Evolutionary conservation across 1,140 invertebrate genomes (phyloP).

Genomic region (Papilio polyxenes): DNA sequence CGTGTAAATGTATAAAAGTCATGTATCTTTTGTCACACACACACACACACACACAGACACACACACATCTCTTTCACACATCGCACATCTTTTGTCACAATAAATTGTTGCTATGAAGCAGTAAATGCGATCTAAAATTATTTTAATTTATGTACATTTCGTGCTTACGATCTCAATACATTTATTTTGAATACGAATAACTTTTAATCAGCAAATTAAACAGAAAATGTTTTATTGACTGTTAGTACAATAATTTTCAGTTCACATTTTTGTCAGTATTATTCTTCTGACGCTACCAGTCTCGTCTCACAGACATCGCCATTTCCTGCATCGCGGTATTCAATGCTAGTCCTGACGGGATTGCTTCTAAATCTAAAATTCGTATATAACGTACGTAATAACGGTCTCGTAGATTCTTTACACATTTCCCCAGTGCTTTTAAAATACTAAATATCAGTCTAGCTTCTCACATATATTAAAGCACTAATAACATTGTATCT

Average conservation of each 20-base stretch:
- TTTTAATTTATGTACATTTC: too few relatives aligned
- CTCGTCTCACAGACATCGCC: constrained; percentile 45
- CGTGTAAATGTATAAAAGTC: too few relatives aligned
- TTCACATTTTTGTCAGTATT: neutral
- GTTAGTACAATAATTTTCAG: constrained; percentile 10
- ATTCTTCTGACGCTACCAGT: constrained; percentile 35
- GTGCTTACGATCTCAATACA: too few relatives aligned
- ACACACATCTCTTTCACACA: too few relatives aligned
- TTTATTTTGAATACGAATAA: too few relatives aligned
- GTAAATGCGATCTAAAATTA: too few relatives aligned
- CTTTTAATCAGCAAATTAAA: too few relatives aligned
- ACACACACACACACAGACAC: too few relatives aligned
- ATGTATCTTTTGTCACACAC: too few relatives aligned
- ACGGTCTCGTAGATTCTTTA: neutral
- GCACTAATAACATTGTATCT: neutral
- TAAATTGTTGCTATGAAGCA: too few relatives aligned
- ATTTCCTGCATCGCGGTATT: constrained; percentile 53
- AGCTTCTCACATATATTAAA: neutral
- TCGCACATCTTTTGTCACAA: too few relatives aligned
- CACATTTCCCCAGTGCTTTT: neutral
- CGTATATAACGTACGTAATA: constrained; percentile 26
- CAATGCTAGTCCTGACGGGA: constrained; percentile 42
- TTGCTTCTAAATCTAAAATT: constrained; percentile 60
- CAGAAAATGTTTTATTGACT: too few relatives aligned
- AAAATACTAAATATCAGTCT: neutral